Base-by-base conservation (phyloP, 1,140 invertebrate species). In the Cotesia typhae region DNA sequence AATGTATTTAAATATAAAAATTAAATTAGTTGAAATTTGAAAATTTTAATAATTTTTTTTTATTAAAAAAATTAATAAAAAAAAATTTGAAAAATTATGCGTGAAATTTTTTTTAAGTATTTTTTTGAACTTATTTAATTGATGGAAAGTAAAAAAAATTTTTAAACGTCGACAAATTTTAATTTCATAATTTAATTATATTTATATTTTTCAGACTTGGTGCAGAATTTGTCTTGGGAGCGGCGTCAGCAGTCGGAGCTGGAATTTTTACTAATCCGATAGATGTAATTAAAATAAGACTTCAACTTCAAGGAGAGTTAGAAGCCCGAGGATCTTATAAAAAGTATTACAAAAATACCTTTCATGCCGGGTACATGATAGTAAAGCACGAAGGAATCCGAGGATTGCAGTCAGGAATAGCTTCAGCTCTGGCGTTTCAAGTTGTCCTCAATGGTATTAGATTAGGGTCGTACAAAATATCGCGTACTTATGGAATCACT, bases 221-320 rank as follows among this genome's bases (percentile, higher is more conserved):
- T 20, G 71, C 88, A 75, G 92, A 93, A 76, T 92, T 92, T 81
- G 72, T 83, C 0, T 82, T 92, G 7, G 92, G 91, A 7, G 92
- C 88, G 1, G 10, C 89, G 17, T 89, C 91, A 1, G 91, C 91
- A 0, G 88, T 89, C 65, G 88, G 90, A 35, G 92, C 92, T 4
- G 90, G 90, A 36, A 83, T 90, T 72, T 90, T 93, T 73, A 92
- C 91, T 4, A 93, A 93, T 79, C 92, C 92, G 0, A 81, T 97
- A 51, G 96, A 98, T 82, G 94, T 97, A 1, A 90, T 96, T 0
- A 98, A 98, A 87, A 97, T 94, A 5, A 89, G 95, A n/a, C 90
- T 97, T 78, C 96, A 98, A 82, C 86, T 97, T 0, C 96, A 97
- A 85, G 96, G 96, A 7, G 96, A 98, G 82, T 81, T 97, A 12